Conservation (phyloP, 2,797 vertebrate genomes). For the Phataginus tetradactyla region DNA sequence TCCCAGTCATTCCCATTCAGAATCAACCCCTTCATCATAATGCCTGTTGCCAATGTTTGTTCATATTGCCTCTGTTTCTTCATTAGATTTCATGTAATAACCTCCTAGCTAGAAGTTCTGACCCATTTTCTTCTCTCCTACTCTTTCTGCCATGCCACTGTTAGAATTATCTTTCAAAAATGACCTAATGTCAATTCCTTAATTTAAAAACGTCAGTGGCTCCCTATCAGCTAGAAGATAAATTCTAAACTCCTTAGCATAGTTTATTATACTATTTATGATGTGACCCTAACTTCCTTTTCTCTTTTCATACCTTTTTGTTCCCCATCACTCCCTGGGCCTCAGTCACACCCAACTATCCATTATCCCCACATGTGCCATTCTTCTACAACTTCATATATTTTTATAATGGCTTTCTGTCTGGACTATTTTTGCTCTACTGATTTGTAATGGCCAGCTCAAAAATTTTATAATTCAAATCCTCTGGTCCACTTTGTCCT, state of each 20-base stretch:
- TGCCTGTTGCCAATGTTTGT: neutral
- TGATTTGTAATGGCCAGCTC: neutral
- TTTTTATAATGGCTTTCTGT: neutral
- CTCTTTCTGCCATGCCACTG: neutral
- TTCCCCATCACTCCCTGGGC: neutral
- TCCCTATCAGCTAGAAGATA: neutral
- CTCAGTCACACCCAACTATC: neutral
- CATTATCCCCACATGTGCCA: neutral
- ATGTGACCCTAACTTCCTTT: neutral
- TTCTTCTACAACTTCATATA: neutral
- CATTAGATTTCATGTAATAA: neutral
- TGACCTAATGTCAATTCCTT: neutral
- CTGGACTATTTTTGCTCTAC: neutral
- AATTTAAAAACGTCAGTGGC: neutral
- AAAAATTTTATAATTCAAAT: neutral
- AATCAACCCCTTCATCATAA: neutral
- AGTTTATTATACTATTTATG: neutral
- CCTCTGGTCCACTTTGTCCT: neutral
- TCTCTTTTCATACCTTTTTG: neutral
- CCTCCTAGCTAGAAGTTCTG: neutral
- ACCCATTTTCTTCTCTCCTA: neutral
- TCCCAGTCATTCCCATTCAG: neutral
- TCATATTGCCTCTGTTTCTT: neutral
- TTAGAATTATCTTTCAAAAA: slow-evolving; percentile 39
- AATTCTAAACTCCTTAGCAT: neutral